Evolutionary conservation across 2,888 invertebrate genomes (phyloP), one percentile per base, ranked within the genome.

Genomic region (Molanna angustata): DNA sequence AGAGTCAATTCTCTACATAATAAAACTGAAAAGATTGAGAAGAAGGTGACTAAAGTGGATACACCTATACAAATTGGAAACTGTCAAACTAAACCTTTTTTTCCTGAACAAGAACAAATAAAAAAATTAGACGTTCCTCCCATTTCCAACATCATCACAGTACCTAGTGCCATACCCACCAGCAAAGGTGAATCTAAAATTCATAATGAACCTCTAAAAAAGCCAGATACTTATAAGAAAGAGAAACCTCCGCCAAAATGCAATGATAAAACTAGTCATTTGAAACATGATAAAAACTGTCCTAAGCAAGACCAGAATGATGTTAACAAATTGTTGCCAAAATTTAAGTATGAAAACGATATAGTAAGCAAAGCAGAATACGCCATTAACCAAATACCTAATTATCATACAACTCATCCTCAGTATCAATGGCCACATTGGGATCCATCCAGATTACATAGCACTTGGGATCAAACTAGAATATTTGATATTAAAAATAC

Each of bases 371-470:
- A 80, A 63, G 74, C 84, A 0, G 85, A 84, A 61, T 84, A 82
- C 61, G 67, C 80, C 1, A 77, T 79, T 68, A 84, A 85, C 68
- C 82, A 84, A 61, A 77, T 84, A 45, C 83, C 84, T 1, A 85
- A 85, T 63, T 85, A 85, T 63, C 83, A 83, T 63, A 78, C 83
- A 41, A 76, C 80, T 0, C 78, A 78, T 57, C 69, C 76, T 0
- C 84, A 84, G 63, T 85, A 84, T 61, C 80, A 80, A 62, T 84
- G 84, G 77, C 82, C 84, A 64, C 73, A 74, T 1, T 82, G 82
- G 81, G 80, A 81, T 59, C 72, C 73, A 16, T 65, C 74, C 6
- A 65, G 79, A 18, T 64, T 80, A 46, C 75, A 73, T 50, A 66
- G 71, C 53, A 69, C 79, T 0, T 81, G 82, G 80, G 79, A 80